Base-by-base conservation (phyloP, 2,797 vertebrate species). In the Varecia variegata region DNA sequence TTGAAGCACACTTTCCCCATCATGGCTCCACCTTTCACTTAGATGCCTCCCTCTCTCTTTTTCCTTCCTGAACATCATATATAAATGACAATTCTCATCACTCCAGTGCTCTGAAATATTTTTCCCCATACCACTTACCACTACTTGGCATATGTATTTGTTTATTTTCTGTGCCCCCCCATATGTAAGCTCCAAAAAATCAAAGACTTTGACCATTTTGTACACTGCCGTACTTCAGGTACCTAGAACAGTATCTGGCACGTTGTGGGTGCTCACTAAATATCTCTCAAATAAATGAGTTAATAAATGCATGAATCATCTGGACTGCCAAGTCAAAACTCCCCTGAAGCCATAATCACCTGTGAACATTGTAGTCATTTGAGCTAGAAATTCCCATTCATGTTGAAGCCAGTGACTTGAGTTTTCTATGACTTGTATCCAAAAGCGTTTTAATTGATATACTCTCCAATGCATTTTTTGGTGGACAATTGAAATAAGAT, bases 251-350 rank as follows among this genome's bases (percentile, higher is more conserved):
- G 35, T 47, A 94, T 14, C 40, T 90, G 62, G 25, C 13, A 32
- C 21, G 30, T 43, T 58, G 21, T 30, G 83, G n/a, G 14, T 58
- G 0, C 35, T 76, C 15, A 81, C n/a, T 30, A 77, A 40, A 23
- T 60, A 82, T 85, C 93, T 92, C 56, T 74, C 12, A 88, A 82
- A 68, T 85, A 85, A 91, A 60, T 86, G 23, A 68, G 65, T 85
- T 65, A 71, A 81, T 93, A 58, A 65, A 62, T 67, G 50, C 18
- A 54, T 58, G 35, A 92, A n/a, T 67, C 25, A 30, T 54, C 68
- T 74, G 60, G 93, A 67, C 74, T 81, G 3, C 25, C n/a, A 58
- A 52, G 56, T 80, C 20, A 67, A 88, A 73, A 23, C 12, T 85
- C 43, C 3, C 11, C n/a, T 56, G 30, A 94, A 85, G 50, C 30